phyloP scores from a whole-genome alignment of 2,113 vertebrate species.

The Taxidea taxus region DNA sequence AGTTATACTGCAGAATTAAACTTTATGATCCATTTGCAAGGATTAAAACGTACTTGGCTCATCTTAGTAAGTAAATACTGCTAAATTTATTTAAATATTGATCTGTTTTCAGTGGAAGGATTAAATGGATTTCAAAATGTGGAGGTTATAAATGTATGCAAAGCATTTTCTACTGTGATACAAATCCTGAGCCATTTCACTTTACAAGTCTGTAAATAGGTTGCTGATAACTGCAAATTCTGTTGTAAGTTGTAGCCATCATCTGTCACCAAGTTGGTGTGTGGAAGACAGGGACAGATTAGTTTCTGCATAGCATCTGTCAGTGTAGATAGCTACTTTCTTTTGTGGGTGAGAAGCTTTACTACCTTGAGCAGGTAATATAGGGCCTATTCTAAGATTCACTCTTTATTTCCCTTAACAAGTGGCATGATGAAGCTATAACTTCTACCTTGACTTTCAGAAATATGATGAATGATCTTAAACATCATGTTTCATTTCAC shows the following conservation, averaged over 20 bases:
- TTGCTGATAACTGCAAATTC: conserved; percentile 55
- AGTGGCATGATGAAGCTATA: not conserved
- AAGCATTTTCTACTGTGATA: conserved; percentile 40
- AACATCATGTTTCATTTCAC: not conserved
- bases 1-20: conserved; percentile 67
- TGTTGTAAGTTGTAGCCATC: conserved; percentile 17
- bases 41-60: conserved; percentile 54
- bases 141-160: conserved; percentile 39
- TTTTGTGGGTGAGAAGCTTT: conserved; percentile 26
- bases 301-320: conserved; percentile 19
- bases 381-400: not conserved
- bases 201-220: conserved; percentile 29
- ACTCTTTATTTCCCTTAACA: not conserved
- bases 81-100: conserved; percentile 73
- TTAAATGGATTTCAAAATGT: conserved; percentile 63
- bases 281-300: not conserved
- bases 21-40: conserved; percentile 71
- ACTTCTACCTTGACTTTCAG: conserved; percentile 12
- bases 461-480: not conserved
- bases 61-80: conserved; percentile 66
- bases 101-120: conserved; percentile 68
- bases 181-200: not conserved
- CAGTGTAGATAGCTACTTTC: not conserved
- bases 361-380: not conserved
- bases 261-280: conserved; percentile 20